Evolutionary conservation across 2,113 vertebrate species (phyloP), one percentile per base, ranked within the genome.

Genomic region (Asarcornis scutulata): DNA sequence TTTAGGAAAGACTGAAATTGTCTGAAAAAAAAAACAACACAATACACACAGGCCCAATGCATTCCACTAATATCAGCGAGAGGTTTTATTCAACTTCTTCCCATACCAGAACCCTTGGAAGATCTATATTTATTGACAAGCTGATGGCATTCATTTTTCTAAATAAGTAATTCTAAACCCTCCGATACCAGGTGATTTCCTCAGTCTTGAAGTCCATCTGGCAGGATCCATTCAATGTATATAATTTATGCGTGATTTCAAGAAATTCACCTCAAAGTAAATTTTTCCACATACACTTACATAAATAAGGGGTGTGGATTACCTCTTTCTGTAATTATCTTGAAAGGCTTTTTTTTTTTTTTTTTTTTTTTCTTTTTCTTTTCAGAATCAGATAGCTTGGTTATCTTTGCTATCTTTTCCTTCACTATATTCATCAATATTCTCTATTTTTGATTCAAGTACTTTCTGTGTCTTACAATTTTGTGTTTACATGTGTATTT

Each of bases 21-120:
- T 83, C 55, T 85, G 48, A 77, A 90, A 86, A 62, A 31, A 46
- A 46, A 44, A 44, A 7, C 14, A 44, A 80, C 58, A 31, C 23
- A 1, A 16, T 17, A 11, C 10, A 31, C 5, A 46, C 2, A 9
- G 9, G 2, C 26, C 26, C 7, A 29, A 0, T 48, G 40, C 68
- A 68, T 69, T 27, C 38, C 44, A 46, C 6, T 56, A 22, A 56
- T 42, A 3, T 29, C 58, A 52, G 4, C 27, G 12, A 73, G 29
- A 83, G 34, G n/a, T 67, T 93, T 90, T 81, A 17, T 62, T 90
- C n/a, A 83, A n/a, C 9, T 36, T 7, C 44, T 81, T 81, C 26
- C 74, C 90, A 59, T 80, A 20, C 12, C 27, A 66, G 52, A 16
- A 55, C 18, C 22, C 4, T 72, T 86, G 48, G 8, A 38, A 84